Base-by-base conservation (phyloP, 2,797 vertebrate genomes). In the Hylomyscus alleni region DNA sequence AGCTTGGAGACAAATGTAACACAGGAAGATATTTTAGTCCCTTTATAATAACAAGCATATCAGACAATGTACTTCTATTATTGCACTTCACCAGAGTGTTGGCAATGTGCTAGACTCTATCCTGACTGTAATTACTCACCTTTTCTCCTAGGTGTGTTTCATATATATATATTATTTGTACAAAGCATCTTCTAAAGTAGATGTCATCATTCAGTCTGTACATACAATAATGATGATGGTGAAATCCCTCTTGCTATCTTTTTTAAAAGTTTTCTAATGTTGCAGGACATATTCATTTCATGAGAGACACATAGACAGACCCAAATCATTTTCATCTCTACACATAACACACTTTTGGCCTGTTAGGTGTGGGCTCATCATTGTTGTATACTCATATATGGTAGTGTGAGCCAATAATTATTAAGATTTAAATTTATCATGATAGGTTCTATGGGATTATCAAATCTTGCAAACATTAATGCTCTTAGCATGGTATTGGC, bases 91-190 rank as follows among this genome's bases (percentile, higher is more conserved):
- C 40, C 85, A 80, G 10, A 62, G n/a, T 83, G 62, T 95, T 90
- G 90, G 77, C 93, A 96, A 73, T 86, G 91, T 67, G 88, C 88
- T 93, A 96, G 90, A 97, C 89, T 54, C 56, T 56, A 19, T 54
- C 56, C 29, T 65, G 1, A 54, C n/a, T 83, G 29, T 15, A 96
- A 89, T 95, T 67, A 73, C 29, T 14, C 76, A 89, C 69, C 22
- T 47, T 93, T 20, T 87, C 31, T 95, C 58, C 14, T 47, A 78
- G 56, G 2, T 50, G 7, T 86, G 52, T 83, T 95, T 86, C 56
- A 93, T 88, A 69, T 77, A 67, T 40, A 89, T 24, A 15, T 89
- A 73, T 22, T 17, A 9, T 37, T 89, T 91, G 19, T 82, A n/a
- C 7, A 83, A 77, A 84, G 0, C 19, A 91, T 72, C 17, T 77